Conservation (phyloP, 1,140 invertebrate species). For the Arion vulgaris region DNA sequence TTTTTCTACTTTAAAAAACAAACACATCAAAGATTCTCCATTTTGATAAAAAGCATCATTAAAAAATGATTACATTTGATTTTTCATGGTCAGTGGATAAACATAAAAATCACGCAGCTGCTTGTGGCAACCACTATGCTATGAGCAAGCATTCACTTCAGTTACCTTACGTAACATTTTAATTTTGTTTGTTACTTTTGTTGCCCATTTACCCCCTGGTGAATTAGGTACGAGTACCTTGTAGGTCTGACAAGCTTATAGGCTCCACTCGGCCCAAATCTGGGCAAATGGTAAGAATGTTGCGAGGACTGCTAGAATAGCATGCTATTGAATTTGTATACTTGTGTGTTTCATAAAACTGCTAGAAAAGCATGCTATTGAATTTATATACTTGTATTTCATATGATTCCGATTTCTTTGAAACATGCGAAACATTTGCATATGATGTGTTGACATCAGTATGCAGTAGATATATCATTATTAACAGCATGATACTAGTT, state of each 20-base stretch:
- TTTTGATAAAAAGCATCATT: too few relatives aligned
- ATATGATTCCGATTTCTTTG: too few relatives aligned
- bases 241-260: slow-evolving; percentile 67
- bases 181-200: slow-evolving; percentile 35
- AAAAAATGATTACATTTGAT: too few relatives aligned
- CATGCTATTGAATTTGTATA: slow-evolving; percentile 14
- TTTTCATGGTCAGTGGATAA: too few relatives aligned
- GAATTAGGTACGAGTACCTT: slow-evolving; percentile 66
- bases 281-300: slow-evolving; percentile 53
- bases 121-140: neutral
- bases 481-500: too few relatives aligned
- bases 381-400: too few relatives aligned
- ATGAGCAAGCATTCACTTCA: neutral
- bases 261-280: slow-evolving; percentile 51
- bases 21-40: too few relatives aligned
- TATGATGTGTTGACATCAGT: too few relatives aligned
- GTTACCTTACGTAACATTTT: slow-evolving; percentile 21
- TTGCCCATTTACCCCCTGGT: slow-evolving; percentile 18
- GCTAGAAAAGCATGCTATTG: neutral
- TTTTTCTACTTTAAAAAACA: too few relatives aligned
- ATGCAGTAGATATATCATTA: too few relatives aligned
- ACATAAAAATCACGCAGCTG: too few relatives aligned
- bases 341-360: neutral
- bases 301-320: neutral
- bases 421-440: too few relatives aligned